Evolutionary conservation across 2,113 vertebrate genomes (phyloP).

Genomic region (Sander lucioperca): DNA sequence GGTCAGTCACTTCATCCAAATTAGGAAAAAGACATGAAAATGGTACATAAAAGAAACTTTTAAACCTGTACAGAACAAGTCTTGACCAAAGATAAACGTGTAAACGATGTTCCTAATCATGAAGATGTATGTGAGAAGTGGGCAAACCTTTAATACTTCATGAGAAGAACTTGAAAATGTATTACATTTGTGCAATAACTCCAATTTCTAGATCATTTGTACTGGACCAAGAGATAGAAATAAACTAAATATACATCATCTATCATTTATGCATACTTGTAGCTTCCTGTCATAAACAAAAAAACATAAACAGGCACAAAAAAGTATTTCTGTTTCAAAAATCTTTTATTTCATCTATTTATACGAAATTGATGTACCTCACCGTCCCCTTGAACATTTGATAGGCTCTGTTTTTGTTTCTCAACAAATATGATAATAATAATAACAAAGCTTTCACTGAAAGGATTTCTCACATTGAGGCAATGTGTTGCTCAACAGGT

Average conservation of each 20-base stretch:
- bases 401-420: conserved; percentile 1
- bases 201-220: neutral
- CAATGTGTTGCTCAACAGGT: conserved; percentile 45
- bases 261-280: neutral
- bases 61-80: neutral
- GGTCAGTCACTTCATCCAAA: neutral
- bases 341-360: conserved; percentile 12
- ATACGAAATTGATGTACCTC: neutral
- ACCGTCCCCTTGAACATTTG: neutral
- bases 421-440: neutral
- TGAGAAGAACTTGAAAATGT: neutral
- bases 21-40: neutral
- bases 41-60: neutral
- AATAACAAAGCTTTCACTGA: neutral
- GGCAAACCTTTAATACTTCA: neutral
- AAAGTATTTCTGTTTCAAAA: neutral
- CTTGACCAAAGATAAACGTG: neutral
- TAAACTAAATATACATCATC: neutral
- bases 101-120: neutral
- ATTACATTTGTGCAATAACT: neutral
- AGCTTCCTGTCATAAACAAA: neutral
- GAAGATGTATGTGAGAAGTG: neutral
- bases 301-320: neutral
- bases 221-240: neutral
- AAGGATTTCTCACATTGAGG: neutral